Evolutionary conservation across 23 tunicate species (phyloP), one percentile per base, ranked within the genome.

Genomic region (Aplidium turbinatum): DNA sequence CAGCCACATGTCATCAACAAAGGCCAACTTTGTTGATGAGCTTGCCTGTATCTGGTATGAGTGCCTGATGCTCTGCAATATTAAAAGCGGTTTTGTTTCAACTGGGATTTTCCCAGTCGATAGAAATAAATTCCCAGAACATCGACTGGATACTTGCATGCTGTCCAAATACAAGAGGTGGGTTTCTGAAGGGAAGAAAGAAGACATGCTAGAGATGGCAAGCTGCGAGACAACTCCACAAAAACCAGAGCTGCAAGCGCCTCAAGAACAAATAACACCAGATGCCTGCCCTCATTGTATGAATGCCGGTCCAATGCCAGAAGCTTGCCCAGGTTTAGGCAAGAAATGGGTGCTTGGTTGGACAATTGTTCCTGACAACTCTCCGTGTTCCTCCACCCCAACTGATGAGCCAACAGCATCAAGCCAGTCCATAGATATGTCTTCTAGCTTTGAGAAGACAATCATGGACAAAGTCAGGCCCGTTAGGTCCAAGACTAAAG

Each of bases 51-150:
- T 55, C 20, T 55, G 62, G 62, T 18, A 23, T 18, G 25, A 55
- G 24, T 19, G 62, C 25, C 25, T 55, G 13, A 18, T 6, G 21
- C 7, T 11, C 13, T 6, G n/a, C 21, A 55, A 55, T 22, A 23
- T 55, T 6, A 55, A 13, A 20, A 18, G 25, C 20, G 62, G 62
- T 7, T 55, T 55, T 55, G 7, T 19, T 7, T 18, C 62, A 6
- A 55, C 25, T 6, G 62, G 62, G 7, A 55, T 55, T 18, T 55
- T 55, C 20, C 62, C 62, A 19, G 7, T 55, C 7, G 62, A 55
- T 20, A 18, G 25, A 6, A 18, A 7, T 21, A 55, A 55, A 55
- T 55, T 13, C 20, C 62, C 62, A 11, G 25, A 42, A 42, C 50
- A 42, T 16, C 11, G 50, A 42, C 16, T 42, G 11, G 50, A 42